Evolutionary conservation across 2,113 vertebrate genomes (phyloP).

Genomic region (Bujurquina vittata): DNA sequence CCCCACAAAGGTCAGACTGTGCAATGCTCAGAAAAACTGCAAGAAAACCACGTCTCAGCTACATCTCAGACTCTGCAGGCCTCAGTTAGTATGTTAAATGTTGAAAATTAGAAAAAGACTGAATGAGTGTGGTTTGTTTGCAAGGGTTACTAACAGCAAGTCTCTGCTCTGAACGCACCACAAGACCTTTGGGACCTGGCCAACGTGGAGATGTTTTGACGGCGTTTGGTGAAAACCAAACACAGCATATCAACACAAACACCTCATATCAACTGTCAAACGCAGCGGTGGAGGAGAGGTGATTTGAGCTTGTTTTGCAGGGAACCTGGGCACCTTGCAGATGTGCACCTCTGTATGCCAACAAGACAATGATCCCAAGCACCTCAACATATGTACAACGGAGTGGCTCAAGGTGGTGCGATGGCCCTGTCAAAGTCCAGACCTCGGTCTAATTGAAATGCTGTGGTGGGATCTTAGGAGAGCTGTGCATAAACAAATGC

Average conservation of each 20-base stretch:
- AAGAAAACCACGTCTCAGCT: background rate
- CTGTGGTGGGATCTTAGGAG: background rate
- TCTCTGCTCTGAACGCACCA: background rate
- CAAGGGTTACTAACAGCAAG: background rate
- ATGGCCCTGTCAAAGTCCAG: no score
- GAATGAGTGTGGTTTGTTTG: background rate
- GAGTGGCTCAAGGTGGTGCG: no score
- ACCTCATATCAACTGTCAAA: background rate
- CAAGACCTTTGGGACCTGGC: background rate
- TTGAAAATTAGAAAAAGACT: background rate
- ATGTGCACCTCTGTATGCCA: background rate
- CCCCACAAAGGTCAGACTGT: background rate
- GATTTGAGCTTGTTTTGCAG: background rate
- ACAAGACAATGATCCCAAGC: background rate
- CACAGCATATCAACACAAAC: background rate
- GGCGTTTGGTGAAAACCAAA: background rate
- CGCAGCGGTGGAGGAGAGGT: background rate
- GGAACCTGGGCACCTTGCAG: background rate
- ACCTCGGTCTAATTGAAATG: no score
- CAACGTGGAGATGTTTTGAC: background rate
- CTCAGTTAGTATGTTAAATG: background rate
- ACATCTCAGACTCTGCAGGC: background rate
- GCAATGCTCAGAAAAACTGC: background rate
- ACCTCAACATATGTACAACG: background rate
- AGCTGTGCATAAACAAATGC: background rate